phyloP scores from a whole-genome alignment of 2,797 vertebrate species.

The Rhinoraja longicauda region DNA sequence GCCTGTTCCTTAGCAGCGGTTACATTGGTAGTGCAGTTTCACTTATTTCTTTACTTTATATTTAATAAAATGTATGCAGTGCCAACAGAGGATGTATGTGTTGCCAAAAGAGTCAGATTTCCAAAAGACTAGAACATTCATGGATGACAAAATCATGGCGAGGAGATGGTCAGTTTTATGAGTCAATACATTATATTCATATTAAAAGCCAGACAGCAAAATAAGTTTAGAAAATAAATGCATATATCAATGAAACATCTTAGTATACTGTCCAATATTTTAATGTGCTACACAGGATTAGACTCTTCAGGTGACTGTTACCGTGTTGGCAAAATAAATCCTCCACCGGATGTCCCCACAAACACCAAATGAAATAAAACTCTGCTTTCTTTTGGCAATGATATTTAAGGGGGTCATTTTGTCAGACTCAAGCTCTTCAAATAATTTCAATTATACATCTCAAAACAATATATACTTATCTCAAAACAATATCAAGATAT shows the following conservation, averaged over 20 bases:
- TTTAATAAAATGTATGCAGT: not conserved
- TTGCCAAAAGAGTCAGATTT: not conserved
- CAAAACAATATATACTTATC: not conserved
- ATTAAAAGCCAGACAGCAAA: not conserved
- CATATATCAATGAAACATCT: not conserved
- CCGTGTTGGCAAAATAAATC: not conserved
- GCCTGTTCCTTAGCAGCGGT: not conserved
- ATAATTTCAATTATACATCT: not conserved
- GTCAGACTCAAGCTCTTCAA: not conserved
- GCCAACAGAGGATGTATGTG: not conserved
- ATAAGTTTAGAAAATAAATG: not conserved
- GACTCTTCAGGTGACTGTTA: not conserved
- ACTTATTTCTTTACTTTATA: not conserved
- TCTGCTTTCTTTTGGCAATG: not conserved
- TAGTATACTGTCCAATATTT: not conserved
- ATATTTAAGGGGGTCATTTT: not conserved
- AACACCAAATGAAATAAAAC: not conserved
- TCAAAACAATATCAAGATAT: not conserved
- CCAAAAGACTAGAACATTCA: not conserved
- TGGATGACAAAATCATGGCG: not conserved
- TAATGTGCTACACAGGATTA: not conserved
- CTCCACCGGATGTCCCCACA: not conserved
- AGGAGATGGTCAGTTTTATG: not conserved
- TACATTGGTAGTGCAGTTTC: not conserved
- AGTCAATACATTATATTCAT: not conserved